Percentiles rank a stretch among this genome's conserved stretches.
Evolutionary conservation across 1,140 invertebrate species (phyloP).

Genomic region (Drosophila guanche): DNA sequence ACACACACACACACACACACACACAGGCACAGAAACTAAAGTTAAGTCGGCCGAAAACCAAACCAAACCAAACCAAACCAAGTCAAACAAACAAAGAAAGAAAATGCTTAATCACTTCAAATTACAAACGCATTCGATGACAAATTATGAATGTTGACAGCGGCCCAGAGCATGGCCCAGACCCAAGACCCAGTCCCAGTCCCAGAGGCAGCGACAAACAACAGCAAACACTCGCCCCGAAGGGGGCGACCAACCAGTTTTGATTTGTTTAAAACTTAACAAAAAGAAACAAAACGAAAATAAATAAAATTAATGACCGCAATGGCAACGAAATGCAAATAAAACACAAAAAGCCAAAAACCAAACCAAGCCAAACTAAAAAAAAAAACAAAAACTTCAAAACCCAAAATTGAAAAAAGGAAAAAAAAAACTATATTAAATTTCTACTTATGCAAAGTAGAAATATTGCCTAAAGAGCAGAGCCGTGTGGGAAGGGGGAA

Average conservation of each 20-base stretch:
- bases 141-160: slow-evolving; percentile 74
- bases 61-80: slow-evolving; percentile 37
- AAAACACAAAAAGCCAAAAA: slow-evolving; percentile 51
- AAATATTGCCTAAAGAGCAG: slow-evolving; percentile 79
- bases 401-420: slow-evolving; percentile 26
- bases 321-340: slow-evolving; percentile 80
- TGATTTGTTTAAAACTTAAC: slow-evolving; percentile 12
- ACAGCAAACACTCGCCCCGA: slow-evolving; percentile 65
- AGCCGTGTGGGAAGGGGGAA: slow-evolving; percentile 28
- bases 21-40: slow-evolving; percentile 41
- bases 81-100: slow-evolving; percentile 44
- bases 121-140: slow-evolving; percentile 77
- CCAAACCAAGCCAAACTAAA: slow-evolving; percentile 24
- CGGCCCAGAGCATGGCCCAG: slow-evolving; percentile 15
- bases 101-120: slow-evolving; percentile 70
- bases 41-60: slow-evolving; percentile 29
- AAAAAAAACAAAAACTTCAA: background rate
- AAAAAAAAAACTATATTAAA: too few species aligned
- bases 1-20: background rate
- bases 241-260: slow-evolving; percentile 58
- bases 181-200: slow-evolving; percentile 20
- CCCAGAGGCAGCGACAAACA: slow-evolving; percentile 57
- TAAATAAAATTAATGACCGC: slow-evolving; percentile 76
- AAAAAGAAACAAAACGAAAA: slow-evolving; percentile 56
- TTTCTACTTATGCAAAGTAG: slow-evolving; percentile 83